Conservation (phyloP, 1,140 invertebrate genomes). For the Leptinotarsa texana region DNA sequence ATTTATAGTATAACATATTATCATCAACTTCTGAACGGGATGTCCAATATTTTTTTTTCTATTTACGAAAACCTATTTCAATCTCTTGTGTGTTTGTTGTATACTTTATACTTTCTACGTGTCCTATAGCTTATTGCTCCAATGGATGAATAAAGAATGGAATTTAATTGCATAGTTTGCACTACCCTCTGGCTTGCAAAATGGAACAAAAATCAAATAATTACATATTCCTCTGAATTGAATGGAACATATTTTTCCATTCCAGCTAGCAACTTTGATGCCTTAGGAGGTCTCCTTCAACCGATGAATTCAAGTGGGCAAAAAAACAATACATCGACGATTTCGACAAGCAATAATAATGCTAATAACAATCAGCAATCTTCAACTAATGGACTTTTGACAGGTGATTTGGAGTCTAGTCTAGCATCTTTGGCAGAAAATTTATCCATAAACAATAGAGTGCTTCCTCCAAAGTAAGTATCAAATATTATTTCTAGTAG, state of each 20-base stretch:
- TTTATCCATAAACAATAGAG: constrained; percentile 84
- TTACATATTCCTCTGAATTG: too few species aligned
- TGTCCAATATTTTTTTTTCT: too few species aligned
- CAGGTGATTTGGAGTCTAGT: constrained; percentile 89
- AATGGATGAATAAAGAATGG: too few species aligned
- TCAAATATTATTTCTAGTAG: constrained; percentile 17
- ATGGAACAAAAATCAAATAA: too few species aligned
- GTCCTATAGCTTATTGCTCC: too few species aligned
- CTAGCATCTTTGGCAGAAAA: constrained; percentile 89
- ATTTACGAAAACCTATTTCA: too few species aligned
- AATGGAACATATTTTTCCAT: background rate
- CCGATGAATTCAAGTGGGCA: constrained; percentile 57
- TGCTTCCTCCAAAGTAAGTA: constrained; percentile 73
- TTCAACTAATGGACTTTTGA: constrained; percentile 64
- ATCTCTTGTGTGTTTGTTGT: too few species aligned
- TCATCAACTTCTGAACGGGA: too few species aligned
- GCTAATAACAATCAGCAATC: constrained; percentile 35
- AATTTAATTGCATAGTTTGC: too few species aligned
- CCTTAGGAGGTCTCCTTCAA: constrained; percentile 72
- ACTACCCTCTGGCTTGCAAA: too few species aligned
- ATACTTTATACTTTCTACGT: too few species aligned
- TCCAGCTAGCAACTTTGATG: constrained; percentile 65
- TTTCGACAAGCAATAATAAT: constrained; percentile 45
- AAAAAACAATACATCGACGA: constrained; percentile 24
- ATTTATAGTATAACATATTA: too few species aligned